Conservation (phyloP, 2,113 vertebrate species). For the Cavia aperea region DNA sequence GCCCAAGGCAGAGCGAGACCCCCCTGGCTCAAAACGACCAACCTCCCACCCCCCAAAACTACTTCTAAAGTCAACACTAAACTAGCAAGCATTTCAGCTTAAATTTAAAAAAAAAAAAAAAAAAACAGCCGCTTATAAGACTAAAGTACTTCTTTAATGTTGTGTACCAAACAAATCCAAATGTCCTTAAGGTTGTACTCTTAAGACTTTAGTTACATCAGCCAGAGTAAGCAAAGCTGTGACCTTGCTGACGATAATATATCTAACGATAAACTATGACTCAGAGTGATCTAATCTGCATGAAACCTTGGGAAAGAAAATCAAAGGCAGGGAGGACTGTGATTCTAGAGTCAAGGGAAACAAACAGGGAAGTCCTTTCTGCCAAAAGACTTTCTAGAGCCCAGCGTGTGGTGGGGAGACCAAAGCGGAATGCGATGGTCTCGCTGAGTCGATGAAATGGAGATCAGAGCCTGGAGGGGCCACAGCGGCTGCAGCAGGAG, state of each 20-base stretch:
- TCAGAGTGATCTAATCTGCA: background rate
- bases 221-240: background rate
- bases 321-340: background rate
- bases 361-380: background rate
- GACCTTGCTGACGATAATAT: background rate
- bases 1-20: too few species aligned
- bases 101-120: background rate
- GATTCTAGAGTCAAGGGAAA: background rate
- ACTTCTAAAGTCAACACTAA: background rate
- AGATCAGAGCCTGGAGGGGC: background rate
- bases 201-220: background rate
- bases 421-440: background rate
- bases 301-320: constrained; percentile 21
- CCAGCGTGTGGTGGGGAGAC: background rate
- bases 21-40: too few species aligned
- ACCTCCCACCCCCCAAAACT: background rate
- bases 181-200: background rate
- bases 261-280: background rate
- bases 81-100: background rate
- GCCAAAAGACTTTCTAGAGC: background rate
- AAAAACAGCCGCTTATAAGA: background rate
- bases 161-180: background rate
- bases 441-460: background rate
- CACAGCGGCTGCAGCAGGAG: background rate
- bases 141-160: background rate